Evolutionary conservation across 2,797 vertebrate species (phyloP).

Genomic region (Mormyrops boulengeri): DNA sequence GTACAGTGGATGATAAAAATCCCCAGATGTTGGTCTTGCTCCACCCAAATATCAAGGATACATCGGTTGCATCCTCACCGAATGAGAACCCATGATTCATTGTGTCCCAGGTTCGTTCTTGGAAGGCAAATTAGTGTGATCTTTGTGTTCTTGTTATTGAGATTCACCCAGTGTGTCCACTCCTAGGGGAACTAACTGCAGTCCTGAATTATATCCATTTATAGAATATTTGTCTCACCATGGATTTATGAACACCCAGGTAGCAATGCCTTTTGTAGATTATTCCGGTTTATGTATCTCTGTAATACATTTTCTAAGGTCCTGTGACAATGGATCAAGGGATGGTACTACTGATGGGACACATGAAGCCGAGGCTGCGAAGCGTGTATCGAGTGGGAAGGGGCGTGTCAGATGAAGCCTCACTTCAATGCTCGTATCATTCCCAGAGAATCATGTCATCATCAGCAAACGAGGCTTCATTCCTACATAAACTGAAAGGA

Average conservation of each 20-base stretch:
- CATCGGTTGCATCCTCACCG: too few relatives aligned
- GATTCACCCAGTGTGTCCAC: too few relatives aligned
- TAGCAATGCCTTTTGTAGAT: too few relatives aligned
- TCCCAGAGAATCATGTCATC: neutral
- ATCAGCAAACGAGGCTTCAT: neutral
- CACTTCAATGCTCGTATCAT: neutral
- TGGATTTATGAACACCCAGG: too few relatives aligned
- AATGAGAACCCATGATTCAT: too few relatives aligned
- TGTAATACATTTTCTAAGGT: neutral
- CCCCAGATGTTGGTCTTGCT: neutral
- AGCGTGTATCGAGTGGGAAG: neutral
- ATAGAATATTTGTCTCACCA: too few relatives aligned
- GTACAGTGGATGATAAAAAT: neutral
- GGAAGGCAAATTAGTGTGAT: too few relatives aligned
- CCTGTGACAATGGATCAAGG: neutral
- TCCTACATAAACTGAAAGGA: neutral
- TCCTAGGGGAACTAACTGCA: too few relatives aligned
- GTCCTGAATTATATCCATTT: too few relatives aligned
- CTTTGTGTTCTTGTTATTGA: too few relatives aligned
- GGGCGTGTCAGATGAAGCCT: neutral
- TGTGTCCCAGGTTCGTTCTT: too few relatives aligned
- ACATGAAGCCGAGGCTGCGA: neutral
- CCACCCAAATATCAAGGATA: neutral
- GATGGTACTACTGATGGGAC: neutral
- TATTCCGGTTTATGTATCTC: too few relatives aligned